Evolutionary conservation across 2,113 vertebrate species (phyloP).

Genomic region (Sphyrna mokarran): DNA sequence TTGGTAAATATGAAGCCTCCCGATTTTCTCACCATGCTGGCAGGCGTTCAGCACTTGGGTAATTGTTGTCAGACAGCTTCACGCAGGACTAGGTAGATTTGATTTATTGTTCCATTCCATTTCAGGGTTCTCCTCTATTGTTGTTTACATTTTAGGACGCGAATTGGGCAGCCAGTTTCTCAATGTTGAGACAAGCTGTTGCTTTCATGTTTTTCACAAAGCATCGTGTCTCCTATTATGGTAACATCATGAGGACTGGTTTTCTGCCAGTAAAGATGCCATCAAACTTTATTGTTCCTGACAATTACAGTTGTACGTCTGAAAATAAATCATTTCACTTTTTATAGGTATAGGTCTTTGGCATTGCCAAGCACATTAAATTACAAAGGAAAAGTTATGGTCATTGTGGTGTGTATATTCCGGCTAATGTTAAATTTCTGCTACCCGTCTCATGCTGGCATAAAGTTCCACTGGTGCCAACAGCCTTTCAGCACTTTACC

Average conservation of each 20-base stretch:
- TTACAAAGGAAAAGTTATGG: background rate
- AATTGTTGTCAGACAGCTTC: background rate
- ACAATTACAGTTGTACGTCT: background rate
- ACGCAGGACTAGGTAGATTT: background rate
- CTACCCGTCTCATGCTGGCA: background rate
- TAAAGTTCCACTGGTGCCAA: background rate
- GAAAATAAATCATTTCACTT: background rate
- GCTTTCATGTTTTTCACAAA: background rate
- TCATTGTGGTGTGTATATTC: background rate
- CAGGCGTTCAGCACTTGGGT: background rate
- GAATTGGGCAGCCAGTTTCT: background rate
- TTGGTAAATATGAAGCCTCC: background rate
- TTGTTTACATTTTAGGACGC: background rate
- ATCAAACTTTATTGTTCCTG: background rate
- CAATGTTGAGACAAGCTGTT: background rate
- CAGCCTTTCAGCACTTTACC: background rate
- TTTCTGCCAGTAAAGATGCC: background rate
- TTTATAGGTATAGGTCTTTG: background rate
- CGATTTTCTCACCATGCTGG: background rate
- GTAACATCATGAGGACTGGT: background rate
- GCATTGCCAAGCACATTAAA: background rate
- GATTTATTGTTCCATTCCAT: background rate
- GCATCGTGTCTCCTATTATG: background rate
- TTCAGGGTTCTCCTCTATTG: background rate
- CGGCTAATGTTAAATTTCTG: background rate